A percentile compares a stretch with the other conserved stretches of the same genome.
phyloP scores from a whole-genome alignment of 1,140 invertebrate genomes.

The Philopotamus ludificatus region DNA sequence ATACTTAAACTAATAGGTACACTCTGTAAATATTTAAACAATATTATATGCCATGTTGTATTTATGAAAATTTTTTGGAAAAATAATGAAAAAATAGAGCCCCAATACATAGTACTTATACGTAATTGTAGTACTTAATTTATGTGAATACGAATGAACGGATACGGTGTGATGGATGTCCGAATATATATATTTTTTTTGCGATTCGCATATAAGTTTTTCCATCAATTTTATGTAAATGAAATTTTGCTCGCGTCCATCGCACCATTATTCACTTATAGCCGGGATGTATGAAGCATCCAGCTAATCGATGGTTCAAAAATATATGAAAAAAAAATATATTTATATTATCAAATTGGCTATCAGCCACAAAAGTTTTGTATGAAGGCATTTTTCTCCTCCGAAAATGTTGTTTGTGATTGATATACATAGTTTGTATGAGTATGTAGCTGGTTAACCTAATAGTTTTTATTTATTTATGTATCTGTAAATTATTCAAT shows the following conservation, averaged over 20 bases:
- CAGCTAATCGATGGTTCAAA: conserved; percentile 13
- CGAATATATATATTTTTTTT: too few species aligned
- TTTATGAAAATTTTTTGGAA: conserved; percentile 23
- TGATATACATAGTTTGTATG: conserved; percentile 35
- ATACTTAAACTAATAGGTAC: conserved; percentile 25
- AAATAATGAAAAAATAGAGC: conserved; percentile 28
- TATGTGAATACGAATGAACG: conserved; percentile 13
- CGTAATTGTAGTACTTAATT: conserved; percentile 38
- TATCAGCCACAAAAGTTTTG: background rate
- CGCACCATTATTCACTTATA: background rate
- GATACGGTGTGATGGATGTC: conserved; percentile 1
- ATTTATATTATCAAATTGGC: conserved; percentile 4
- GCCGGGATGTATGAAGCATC: background rate
- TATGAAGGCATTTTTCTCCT: conserved; percentile 34
- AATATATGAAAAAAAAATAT: background rate
- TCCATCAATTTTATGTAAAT: background rate
- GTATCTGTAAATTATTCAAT: conserved; percentile 19
- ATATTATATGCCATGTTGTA: conserved; percentile 38
- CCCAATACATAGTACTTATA: conserved; percentile 38
- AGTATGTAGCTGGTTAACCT: conserved; percentile 26
- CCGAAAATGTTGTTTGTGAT: conserved; percentile 31
- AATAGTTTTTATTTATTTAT: conserved; percentile 27
- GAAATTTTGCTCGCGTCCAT: too few species aligned
- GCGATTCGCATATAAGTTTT: background rate
- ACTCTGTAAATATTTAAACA: conserved; percentile 26